Evolutionary conservation across 2,888 invertebrate genomes (phyloP).

Genomic region (Athalia rosae): DNA sequence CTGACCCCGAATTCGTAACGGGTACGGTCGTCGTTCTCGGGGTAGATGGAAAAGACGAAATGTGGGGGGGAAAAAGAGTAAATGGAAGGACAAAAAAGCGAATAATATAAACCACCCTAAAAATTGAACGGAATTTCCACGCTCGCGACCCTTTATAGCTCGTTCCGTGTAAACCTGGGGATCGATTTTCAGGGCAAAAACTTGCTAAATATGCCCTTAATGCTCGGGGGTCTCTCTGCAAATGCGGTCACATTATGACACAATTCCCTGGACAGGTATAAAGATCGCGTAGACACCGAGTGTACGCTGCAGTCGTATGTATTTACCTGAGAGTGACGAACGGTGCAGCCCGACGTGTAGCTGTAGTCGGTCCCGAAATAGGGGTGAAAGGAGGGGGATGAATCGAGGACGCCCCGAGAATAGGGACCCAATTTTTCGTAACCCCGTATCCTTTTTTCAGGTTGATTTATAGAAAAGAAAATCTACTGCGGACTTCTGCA

Average conservation of each 20-base stretch:
- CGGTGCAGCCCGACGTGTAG: conserved; percentile 2
- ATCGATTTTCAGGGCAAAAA: conserved; percentile 53
- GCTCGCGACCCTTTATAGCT: conserved; percentile 30
- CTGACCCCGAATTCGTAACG: conserved; percentile 58
- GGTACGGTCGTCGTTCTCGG: conserved; percentile 40
- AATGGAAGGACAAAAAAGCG: neutral
- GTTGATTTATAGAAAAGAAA: conserved; percentile 41
- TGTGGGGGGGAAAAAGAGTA: neutral
- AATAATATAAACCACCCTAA: neutral
- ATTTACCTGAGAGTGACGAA: conserved; percentile 26
- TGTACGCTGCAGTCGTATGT: conserved; percentile 7
- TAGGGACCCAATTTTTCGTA: conserved; percentile 28
- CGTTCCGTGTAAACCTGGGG: conserved; percentile 1
- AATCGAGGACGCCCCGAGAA: conserved; percentile 28
- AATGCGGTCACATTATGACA: conserved; percentile 46
- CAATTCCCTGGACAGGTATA: conserved; percentile 33
- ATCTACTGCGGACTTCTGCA: conserved; percentile 3
- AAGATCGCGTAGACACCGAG: conserved; percentile 23
- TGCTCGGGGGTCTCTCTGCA: conserved; percentile 49
- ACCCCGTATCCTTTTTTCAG: conserved; percentile 31
- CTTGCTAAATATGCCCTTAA: conserved; percentile 67
- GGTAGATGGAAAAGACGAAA: neutral
- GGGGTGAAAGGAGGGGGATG: conserved; percentile 18
- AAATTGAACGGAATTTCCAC: conserved; percentile 41
- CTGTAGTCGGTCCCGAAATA: neutral